Conservation (phyloP, 2,888 invertebrate species). For the Xestobium rufovillosum region DNA sequence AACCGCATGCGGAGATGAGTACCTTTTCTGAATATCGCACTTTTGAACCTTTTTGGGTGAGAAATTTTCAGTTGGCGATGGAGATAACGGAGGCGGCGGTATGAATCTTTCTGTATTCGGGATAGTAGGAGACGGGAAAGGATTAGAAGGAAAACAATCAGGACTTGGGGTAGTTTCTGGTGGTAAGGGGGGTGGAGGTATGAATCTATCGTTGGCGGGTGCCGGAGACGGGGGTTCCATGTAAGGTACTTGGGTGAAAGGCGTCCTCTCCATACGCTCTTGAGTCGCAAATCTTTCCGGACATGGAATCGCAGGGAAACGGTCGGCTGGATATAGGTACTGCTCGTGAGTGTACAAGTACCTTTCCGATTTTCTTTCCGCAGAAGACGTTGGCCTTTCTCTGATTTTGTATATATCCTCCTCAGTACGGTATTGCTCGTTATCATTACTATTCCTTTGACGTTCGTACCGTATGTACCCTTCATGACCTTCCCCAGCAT, state of each 20-base stretch:
- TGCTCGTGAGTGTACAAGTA: slow-evolving; percentile 25
- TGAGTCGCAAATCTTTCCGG: slow-evolving; percentile 38
- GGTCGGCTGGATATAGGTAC: slow-evolving; percentile 26
- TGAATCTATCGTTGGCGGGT: slow-evolving; percentile 49
- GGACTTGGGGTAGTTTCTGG: slow-evolving; percentile 49
- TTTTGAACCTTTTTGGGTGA: slow-evolving; percentile 36
- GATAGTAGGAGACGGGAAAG: slow-evolving; percentile 45
- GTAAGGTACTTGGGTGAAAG: slow-evolving; percentile 38
- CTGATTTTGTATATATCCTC: slow-evolving; percentile 28
- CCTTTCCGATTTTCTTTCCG: slow-evolving; percentile 28
- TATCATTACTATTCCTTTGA: slow-evolving; percentile 26
- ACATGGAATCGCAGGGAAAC: slow-evolving; percentile 40
- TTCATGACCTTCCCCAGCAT: slow-evolving; percentile 25
- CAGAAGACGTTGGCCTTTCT: slow-evolving; percentile 28
- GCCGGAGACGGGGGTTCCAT: slow-evolving; percentile 53
- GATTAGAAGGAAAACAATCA: slow-evolving; percentile 54
- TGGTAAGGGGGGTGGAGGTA: slow-evolving; percentile 56
- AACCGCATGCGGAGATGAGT: slow-evolving; percentile 28
- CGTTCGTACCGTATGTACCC: slow-evolving; percentile 35
- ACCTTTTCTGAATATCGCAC: slow-evolving; percentile 29
- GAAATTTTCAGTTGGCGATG: slow-evolving; percentile 37
- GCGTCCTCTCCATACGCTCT: slow-evolving; percentile 26
- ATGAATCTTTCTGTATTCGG: slow-evolving; percentile 51
- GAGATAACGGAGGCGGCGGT: slow-evolving; percentile 42
- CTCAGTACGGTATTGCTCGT: no score